A percentile compares a stretch with the other conserved stretches of the same genome.
Evolutionary conservation across 2,797 vertebrate species (phyloP).

Genomic region (Sebastes goodei): DNA sequence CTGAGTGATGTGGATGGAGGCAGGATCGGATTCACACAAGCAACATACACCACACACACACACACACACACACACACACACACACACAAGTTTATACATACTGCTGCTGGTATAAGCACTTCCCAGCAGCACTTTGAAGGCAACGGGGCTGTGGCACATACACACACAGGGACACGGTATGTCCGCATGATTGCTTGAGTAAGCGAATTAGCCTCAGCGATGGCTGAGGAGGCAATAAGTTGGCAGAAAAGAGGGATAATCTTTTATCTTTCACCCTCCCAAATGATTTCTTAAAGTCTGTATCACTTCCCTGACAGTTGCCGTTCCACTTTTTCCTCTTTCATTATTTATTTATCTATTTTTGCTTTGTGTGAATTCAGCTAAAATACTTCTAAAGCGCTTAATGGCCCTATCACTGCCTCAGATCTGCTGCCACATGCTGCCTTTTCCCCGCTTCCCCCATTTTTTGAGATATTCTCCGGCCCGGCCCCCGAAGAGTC

Average conservation of each 20-base stretch:
- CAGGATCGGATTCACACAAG: constrained; percentile 54
- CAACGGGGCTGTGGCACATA: constrained; percentile 14
- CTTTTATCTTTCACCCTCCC: constrained; percentile 83
- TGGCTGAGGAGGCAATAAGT: constrained; percentile 83
- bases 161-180: constrained; percentile 18
- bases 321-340: constrained; percentile 82
- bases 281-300: constrained; percentile 86
- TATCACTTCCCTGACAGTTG: constrained; percentile 84
- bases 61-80: constrained; percentile 8
- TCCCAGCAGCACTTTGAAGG: constrained; percentile 57
- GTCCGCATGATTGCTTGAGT: constrained; percentile 81
- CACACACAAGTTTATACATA: constrained; percentile 29
- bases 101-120: constrained; percentile 67
- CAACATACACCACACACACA: constrained; percentile 32
- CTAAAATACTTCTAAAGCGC: constrained; percentile 88
- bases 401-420: constrained; percentile 82
- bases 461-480: constrained; percentile 73
- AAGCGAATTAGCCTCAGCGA: constrained; percentile 82
- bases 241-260: constrained; percentile 82
- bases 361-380: constrained; percentile 88
- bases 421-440: constrained; percentile 84
- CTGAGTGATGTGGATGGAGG: constrained; percentile 73
- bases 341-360: constrained; percentile 89
- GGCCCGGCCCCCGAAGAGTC: constrained; percentile 69
- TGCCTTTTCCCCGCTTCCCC: constrained; percentile 60